Base-by-base conservation (phyloP, 2,797 vertebrate genomes). In the Ceryle rudis region DNA sequence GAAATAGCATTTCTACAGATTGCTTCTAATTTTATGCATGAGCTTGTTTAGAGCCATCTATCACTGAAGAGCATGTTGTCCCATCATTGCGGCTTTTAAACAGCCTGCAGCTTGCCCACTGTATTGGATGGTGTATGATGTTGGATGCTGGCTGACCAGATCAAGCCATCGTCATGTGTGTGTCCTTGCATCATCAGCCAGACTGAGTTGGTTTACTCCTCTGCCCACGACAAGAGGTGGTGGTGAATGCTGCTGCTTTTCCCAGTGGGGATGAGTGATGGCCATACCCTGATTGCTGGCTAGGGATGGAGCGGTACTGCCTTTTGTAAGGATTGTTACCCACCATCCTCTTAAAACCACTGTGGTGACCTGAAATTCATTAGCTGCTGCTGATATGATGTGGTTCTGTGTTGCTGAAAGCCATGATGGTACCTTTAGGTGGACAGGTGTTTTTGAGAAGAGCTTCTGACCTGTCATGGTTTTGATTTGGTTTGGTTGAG, bases 11-110 rank as follows among this genome's bases (percentile, higher is more conserved):
- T 65, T 86, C 70, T 90, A 58, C 64, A 71, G 35, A 81, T 81
- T 86, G 69, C 62, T 89, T 90, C 81, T 96, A 64, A 93, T 97
- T 94, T 94, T 94, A 81, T 95, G 28, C 84, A 54, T 55, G 67
- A 88, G 25, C 78, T 94, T 96, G 31, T 93, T 90, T 77, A 87
- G 86, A 90, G 55, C 58, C 15, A 29, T 90, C 70, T 84, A 23
- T 91, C 65, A 77, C 58, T 81, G 69, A 91, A 93, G 73, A 94
- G n/a, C 17, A 22, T 61, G 49, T 74, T 86, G 33, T 81, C 64
- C 89, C 29, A 75, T 87, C 72, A 65, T 31, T 51, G 82, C 81
- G 44, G 33, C 67, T 94, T 87, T 96, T 85, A 71, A 90, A 71
- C 49, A 75, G 33, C 17, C 81, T 72, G 55, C 33, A 85, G 16